Evolutionary conservation across 2,888 invertebrate genomes (phyloP).

Genomic region (Nysson spinosus): DNA sequence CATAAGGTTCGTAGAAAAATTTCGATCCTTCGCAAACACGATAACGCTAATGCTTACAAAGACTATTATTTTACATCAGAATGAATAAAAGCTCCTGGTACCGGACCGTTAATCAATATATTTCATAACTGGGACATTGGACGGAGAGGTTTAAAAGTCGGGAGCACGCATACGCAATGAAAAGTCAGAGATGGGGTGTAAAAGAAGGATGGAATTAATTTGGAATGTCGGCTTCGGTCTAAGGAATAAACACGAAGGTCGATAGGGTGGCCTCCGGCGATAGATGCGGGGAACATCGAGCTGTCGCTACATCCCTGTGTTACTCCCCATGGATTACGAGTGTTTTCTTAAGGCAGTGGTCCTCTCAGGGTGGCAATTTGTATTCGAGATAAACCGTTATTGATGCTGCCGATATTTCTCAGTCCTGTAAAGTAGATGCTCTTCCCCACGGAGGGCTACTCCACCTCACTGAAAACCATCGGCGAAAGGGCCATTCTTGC

Average conservation of each 20-base stretch:
- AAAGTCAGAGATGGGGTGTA: conserved; percentile 33
- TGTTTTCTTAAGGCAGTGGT: conserved; percentile 67
- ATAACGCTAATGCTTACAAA: too few relatives aligned
- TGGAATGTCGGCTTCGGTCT: conserved; percentile 44
- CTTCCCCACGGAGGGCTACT: conserved; percentile 56
- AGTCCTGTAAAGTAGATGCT: conserved; percentile 71
- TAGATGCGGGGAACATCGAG: conserved; percentile 56
- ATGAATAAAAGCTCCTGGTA: conserved; percentile 4
- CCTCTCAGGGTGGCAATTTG: conserved; percentile 62
- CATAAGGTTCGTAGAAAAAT: neutral
- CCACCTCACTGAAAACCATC: conserved; percentile 48
- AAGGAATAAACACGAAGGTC: conserved; percentile 34
- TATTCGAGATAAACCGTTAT: conserved; percentile 74
- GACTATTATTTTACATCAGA: neutral
- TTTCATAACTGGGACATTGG: too few relatives aligned
- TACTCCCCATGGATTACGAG: conserved; percentile 68
- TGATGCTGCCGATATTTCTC: conserved; percentile 73
- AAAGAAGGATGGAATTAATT: conserved; percentile 55
- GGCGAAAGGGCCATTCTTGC: conserved; percentile 6
- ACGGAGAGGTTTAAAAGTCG: conserved; percentile 19
- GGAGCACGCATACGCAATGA: conserved; percentile 9
- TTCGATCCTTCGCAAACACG: neutral
- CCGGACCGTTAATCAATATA: neutral
- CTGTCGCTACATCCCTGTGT: conserved; percentile 61
- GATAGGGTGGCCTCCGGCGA: conserved; percentile 47